phyloP scores from a whole-genome alignment of 2,113 vertebrate species.

The Empidonax alnorum region DNA sequence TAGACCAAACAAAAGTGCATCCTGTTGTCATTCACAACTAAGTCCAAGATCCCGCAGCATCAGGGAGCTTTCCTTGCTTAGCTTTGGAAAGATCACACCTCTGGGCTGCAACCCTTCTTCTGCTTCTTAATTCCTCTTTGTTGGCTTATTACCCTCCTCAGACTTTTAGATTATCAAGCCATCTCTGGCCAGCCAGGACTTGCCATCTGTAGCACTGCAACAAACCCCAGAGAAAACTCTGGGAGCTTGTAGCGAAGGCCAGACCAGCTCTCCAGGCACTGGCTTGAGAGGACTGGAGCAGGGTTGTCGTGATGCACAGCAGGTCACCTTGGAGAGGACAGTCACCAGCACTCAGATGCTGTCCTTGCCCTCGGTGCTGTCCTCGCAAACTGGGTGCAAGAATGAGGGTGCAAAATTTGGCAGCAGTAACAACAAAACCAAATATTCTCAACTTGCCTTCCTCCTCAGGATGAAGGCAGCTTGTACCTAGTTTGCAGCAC shows the following conservation, averaged over 20 bases:
- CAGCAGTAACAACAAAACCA: neutral
- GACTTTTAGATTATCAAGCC: neutral
- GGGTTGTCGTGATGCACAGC: fast-evolving
- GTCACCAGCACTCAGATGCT: neutral
- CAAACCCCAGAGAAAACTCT: neutral
- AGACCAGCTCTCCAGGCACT: neutral
- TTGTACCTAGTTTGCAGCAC: neutral
- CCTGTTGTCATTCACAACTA: neutral
- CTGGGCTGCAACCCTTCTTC: neutral
- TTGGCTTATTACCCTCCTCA: neutral
- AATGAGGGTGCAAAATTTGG: neutral
- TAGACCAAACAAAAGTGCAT: neutral
- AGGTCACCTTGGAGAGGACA: neutral
- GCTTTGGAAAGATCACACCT: neutral
- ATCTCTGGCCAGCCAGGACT: neutral
- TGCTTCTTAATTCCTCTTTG: neutral
- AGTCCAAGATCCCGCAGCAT: neutral
- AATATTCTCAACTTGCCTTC: neutral
- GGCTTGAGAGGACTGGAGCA: neutral
- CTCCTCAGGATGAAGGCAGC: neutral
- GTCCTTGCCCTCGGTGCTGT: fast-evolving
- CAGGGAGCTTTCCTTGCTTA: neutral
- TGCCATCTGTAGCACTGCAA: neutral
- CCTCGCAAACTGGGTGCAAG: fast-evolving
- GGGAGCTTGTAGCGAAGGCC: neutral